A percentile compares a stretch with the other conserved stretches of the same genome.
phyloP scores from a whole-genome alignment of 2,797 vertebrate species.

The Sciurus vulgaris region DNA sequence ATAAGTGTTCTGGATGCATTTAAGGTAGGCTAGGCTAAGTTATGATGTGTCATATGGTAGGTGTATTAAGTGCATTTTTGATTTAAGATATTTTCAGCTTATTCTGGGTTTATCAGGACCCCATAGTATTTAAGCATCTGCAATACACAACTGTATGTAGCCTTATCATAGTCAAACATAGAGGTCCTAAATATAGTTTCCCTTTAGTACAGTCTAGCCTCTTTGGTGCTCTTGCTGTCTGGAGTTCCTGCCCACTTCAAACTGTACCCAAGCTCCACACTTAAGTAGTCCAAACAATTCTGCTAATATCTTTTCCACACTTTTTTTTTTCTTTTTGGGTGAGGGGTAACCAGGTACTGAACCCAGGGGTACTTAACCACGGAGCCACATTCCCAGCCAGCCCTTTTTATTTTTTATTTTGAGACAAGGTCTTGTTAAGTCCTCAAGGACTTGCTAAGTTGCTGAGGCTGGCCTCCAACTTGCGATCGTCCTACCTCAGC shows the following conservation, averaged over 20 bases:
- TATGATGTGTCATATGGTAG: neutral
- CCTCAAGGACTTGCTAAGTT: too few relatives aligned
- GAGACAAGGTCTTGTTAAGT: too few relatives aligned
- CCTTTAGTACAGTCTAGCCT: neutral
- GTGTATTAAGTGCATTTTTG: neutral
- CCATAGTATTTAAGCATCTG: neutral
- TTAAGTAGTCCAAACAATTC: neutral
- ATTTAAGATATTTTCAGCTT: neutral
- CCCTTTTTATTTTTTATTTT: too few relatives aligned
- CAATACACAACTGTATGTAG: neutral
- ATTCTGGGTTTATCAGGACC: neutral
- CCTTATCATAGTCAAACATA: neutral
- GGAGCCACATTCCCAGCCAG: too few relatives aligned
- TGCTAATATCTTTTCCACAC: too few relatives aligned
- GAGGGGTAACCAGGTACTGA: too few relatives aligned
- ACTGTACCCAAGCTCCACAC: accelerated
- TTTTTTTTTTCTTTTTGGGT: too few relatives aligned
- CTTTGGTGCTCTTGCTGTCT: too few relatives aligned
- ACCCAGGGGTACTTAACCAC: too few relatives aligned
- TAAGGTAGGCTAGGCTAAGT: neutral
- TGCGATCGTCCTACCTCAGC: too few relatives aligned
- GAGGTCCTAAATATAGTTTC: neutral
- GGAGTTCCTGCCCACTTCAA: accelerated
- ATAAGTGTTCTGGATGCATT: neutral
- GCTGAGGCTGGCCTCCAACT: too few relatives aligned